Evolutionary conservation across 2,888 invertebrate genomes (phyloP).

Genomic region (Harpalus rufipes): DNA sequence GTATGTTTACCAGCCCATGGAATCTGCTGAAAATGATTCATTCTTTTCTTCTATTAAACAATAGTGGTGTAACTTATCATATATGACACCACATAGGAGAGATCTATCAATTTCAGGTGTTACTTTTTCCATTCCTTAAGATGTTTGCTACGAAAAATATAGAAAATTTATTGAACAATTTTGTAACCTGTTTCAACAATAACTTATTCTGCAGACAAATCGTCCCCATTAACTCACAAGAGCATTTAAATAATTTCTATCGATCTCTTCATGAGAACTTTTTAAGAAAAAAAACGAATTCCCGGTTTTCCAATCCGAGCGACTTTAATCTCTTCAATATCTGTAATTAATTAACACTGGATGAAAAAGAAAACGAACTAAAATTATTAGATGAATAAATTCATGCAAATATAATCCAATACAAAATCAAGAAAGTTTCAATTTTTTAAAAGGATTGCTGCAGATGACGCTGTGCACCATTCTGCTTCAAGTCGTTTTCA

Average conservation of each 20-base stretch:
- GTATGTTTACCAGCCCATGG: constrained; percentile 34
- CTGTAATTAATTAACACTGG: constrained; percentile 16
- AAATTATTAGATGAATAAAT: constrained; percentile 35
- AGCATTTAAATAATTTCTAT: no score
- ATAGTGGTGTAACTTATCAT: constrained; percentile 1
- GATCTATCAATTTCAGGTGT: neutral
- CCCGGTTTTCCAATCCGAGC: neutral
- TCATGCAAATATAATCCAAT: constrained; percentile 42
- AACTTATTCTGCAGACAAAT: no score
- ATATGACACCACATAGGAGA: neutral
- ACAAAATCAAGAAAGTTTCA: constrained; percentile 52
- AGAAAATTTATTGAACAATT: no score
- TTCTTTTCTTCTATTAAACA: constrained; percentile 31
- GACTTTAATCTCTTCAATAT: constrained; percentile 10
- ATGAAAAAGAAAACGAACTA: constrained; percentile 18
- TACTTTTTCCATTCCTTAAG: neutral
- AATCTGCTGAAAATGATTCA: constrained; percentile 29
- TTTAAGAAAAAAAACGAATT: neutral
- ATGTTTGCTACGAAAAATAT: no score
- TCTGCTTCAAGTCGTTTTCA: constrained; percentile 25
- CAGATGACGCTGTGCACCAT: constrained; percentile 27
- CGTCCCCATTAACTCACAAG: no score
- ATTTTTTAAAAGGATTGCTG: constrained; percentile 42
- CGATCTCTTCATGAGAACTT: no score
- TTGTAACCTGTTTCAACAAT: no score